These are phyloP conservation scores for Crypturellus undulatus DNA, from an alignment of 2,113 vertebrate species.

Conservation along the genomic window DNA sequence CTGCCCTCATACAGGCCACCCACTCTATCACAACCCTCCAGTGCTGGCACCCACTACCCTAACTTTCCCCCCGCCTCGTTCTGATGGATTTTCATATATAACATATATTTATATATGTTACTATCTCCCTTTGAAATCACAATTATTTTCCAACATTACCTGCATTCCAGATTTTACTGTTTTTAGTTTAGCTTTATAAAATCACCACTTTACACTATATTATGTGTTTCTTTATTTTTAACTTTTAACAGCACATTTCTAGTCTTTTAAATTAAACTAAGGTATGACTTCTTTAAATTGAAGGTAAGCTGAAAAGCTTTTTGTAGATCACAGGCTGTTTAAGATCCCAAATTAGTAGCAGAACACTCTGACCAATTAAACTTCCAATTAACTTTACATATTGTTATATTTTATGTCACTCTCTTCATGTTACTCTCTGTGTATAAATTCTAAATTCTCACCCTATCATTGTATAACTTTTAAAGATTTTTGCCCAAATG, in stretches of 20 bases:
- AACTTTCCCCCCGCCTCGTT: background rate
- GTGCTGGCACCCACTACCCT: background rate
- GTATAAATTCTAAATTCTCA: background rate
- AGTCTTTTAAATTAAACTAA: background rate
- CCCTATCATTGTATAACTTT: background rate
- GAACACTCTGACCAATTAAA: background rate
- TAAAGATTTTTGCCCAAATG: background rate
- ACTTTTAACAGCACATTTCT: background rate
- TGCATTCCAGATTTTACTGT: background rate
- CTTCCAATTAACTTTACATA: accelerated
- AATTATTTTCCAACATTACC: background rate
- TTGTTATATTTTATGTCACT: background rate
- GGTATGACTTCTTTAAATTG: background rate
- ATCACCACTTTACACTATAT: background rate
- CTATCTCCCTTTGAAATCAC: background rate
- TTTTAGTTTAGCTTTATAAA: background rate
- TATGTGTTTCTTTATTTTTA: background rate
- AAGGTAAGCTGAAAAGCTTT: background rate
- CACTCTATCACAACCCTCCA: background rate
- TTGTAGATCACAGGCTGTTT: background rate
- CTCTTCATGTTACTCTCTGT: background rate
- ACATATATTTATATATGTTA: no score
- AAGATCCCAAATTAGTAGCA: background rate
- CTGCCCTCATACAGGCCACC: background rate
- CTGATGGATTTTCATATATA: background rate